Conservation (phyloP, 2,888 invertebrate species). For the Drosophila mulleri region DNA sequence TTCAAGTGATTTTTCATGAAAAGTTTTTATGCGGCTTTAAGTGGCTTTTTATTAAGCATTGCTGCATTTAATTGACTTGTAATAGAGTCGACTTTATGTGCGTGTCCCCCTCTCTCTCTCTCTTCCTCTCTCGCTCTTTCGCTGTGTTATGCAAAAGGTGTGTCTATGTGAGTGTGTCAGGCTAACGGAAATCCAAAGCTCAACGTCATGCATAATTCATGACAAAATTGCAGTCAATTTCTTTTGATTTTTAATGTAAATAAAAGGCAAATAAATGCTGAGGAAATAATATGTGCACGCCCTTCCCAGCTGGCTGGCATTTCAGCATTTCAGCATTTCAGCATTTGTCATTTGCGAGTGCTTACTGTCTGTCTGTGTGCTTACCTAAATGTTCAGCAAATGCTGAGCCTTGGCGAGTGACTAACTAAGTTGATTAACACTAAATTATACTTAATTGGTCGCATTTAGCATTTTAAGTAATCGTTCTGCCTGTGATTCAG, state of each 20-base stretch:
- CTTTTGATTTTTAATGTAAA: conserved; percentile 53
- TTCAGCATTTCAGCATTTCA: conserved; percentile 28
- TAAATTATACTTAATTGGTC: conserved; percentile 58
- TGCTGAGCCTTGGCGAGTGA: conserved; percentile 20
- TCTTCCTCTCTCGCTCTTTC: conserved; percentile 1
- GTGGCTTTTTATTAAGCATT: conserved; percentile 75
- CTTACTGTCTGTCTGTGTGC: conserved; percentile 6
- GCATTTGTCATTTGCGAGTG: conserved; percentile 16
- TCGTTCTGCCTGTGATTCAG: conserved; percentile 53
- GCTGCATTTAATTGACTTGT: conserved; percentile 78
- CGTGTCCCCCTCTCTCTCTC: background rate
- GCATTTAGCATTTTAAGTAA: conserved; percentile 45
- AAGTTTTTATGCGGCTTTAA: conserved; percentile 63
- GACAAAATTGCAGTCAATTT: conserved; percentile 52
- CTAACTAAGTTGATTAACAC: conserved; percentile 16
- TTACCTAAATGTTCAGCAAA: conserved; percentile 4
- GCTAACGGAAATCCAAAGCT: conserved; percentile 74
- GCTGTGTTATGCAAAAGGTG: conserved; percentile 58
- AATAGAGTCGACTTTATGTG: conserved; percentile 52
- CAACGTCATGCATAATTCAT: conserved; percentile 76
- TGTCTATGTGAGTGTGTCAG: conserved; percentile 58
- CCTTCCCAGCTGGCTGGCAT: conserved; percentile 40
- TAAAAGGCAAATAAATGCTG: conserved; percentile 41
- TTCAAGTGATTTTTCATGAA: conserved; percentile 57
- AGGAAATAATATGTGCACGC: conserved; percentile 41